Conservation (phyloP, 2,888 invertebrate genomes). For the Furcula furcula region DNA sequence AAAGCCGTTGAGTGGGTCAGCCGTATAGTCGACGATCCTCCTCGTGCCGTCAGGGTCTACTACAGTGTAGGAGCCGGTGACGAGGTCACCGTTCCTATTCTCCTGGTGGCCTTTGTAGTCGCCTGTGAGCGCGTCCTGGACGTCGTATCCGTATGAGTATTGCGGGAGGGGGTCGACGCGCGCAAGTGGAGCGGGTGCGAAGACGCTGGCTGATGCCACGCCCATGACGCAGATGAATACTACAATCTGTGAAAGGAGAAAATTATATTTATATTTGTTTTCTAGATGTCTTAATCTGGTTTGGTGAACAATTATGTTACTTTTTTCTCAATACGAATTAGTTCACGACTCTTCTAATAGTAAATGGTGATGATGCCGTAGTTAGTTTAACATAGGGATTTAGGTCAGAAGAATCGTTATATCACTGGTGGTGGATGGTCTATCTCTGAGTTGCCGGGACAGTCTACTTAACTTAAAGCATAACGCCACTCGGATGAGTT, state of each 20-base stretch:
- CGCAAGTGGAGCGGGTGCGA: conserved; percentile 59
- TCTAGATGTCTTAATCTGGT: too few species aligned
- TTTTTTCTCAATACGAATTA: too few species aligned
- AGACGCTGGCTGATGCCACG: conserved; percentile 57
- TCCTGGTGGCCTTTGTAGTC: conserved; percentile 83
- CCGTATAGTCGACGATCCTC: conserved; percentile 80
- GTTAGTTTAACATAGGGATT: too few species aligned
- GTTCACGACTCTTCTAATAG: too few species aligned
- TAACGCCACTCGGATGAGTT: too few species aligned
- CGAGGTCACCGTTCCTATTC: conserved; percentile 78
- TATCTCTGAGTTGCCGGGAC: too few species aligned
- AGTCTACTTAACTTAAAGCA: too few species aligned
- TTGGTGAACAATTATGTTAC: too few species aligned
- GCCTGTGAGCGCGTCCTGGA: conserved; percentile 81
- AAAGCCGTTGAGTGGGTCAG: conserved; percentile 80
- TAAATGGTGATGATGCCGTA: too few species aligned
- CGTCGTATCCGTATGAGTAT: conserved; percentile 82
- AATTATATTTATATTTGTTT: too few species aligned
- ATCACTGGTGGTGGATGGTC: too few species aligned
- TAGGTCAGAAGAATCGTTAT: too few species aligned
- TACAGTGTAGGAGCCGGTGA: conserved; percentile 80
- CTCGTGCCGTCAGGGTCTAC: conserved; percentile 81
- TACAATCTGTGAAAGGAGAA: conserved; percentile 64
- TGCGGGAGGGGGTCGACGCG: conserved; percentile 74
- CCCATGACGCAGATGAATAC: conserved; percentile 70